Conservation (phyloP, 2,888 invertebrate species). For the Mamestra brassicae region DNA sequence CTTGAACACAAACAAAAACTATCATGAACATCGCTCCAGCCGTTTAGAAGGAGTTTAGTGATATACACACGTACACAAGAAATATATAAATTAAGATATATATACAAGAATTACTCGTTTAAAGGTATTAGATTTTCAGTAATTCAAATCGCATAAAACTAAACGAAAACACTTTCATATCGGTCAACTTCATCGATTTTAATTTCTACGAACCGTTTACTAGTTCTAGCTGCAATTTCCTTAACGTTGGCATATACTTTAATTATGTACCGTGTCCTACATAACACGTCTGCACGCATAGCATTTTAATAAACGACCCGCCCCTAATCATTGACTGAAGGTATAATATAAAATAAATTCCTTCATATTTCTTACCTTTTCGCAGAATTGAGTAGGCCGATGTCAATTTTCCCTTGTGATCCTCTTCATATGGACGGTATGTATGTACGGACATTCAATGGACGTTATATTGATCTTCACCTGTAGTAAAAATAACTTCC, state of each 20-base stretch:
- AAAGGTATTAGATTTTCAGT: too few relatives aligned
- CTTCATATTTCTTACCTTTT: constrained; percentile 16
- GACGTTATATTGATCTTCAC: background rate
- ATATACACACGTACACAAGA: too few relatives aligned
- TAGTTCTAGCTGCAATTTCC: constrained; percentile 30
- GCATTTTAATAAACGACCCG: constrained; percentile 15
- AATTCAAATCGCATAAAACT: background rate
- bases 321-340: background rate
- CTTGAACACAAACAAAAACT: too few relatives aligned
- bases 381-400: constrained; percentile 1
- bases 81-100: too few relatives aligned
- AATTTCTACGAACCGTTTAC: constrained; percentile 54
- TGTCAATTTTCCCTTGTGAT: constrained; percentile 43
- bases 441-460: background rate
- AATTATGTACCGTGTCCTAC: constrained; percentile 37
- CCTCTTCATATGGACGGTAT: constrained; percentile 19
- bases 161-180: constrained; percentile 2
- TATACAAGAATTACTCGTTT: too few relatives aligned
- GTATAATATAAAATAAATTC: constrained; percentile 21
- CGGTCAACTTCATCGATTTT: constrained; percentile 42
- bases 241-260: constrained; percentile 23
- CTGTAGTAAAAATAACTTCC: background rate
- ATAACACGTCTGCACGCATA: constrained; percentile 37
- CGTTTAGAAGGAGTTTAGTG: too few relatives aligned
- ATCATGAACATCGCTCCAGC: too few relatives aligned